These are phyloP conservation scores for Acridotheres tristis DNA, from an alignment of 2,797 vertebrate genomes.

Conservation along the genomic window DNA sequence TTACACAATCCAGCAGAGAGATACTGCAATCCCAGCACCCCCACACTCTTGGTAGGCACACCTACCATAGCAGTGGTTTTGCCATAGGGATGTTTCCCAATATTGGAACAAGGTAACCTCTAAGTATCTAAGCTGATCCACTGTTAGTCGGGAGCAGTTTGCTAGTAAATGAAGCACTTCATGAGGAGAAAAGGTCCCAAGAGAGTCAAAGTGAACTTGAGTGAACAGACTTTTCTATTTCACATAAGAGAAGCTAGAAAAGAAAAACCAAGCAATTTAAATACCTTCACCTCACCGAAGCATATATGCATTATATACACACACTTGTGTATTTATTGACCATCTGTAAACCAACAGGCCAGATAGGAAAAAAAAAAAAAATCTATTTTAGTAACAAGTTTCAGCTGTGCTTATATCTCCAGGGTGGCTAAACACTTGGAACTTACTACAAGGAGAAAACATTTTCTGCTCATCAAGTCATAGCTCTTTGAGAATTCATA, in stretches of 20 bases:
- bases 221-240: background rate
- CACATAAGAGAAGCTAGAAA: background rate
- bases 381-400: slow-evolving; percentile 24
- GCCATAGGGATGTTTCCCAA: background rate
- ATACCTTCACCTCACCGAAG: background rate
- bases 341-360: background rate
- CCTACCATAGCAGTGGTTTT: background rate
- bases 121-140: background rate
- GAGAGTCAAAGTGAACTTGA: background rate
- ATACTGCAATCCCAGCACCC: rapidly evolving
- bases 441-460: background rate
- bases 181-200: background rate
- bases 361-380: background rate
- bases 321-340: background rate
- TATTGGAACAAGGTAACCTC: rapidly evolving
- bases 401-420: background rate
- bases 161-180: background rate
- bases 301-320: background rate
- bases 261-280: background rate
- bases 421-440: slow-evolving; percentile 12
- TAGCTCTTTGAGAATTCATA: background rate
- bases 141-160: background rate
- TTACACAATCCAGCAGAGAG: background rate
- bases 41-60: background rate
- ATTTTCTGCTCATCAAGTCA: slow-evolving; percentile 39